Conservation (phyloP, 2,888 invertebrate species). For the Caenorhabditis sulstoni region DNA sequence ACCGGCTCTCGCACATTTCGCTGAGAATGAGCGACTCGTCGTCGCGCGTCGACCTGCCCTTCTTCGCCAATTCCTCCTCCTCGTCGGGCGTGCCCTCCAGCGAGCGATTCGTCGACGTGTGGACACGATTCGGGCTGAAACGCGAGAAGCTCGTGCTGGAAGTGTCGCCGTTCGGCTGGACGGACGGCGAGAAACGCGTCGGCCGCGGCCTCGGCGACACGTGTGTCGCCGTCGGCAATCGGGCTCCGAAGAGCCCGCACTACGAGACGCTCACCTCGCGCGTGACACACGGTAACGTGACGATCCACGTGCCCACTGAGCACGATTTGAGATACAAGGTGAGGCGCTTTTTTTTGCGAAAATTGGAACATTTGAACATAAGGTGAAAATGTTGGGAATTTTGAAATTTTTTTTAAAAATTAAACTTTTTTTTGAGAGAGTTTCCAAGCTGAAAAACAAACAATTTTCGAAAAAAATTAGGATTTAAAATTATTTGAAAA, state of each 20-base stretch:
- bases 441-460: no score
- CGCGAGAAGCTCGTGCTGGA: conserved; percentile 53
- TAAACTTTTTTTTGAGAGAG: no score
- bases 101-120: conserved; percentile 33
- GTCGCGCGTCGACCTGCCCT: conserved; percentile 28
- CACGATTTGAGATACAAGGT: conserved; percentile 48
- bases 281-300: conserved; percentile 6
- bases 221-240: conserved; percentile 38
- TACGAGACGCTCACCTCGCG: conserved; percentile 27
- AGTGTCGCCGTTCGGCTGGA: conserved; percentile 42
- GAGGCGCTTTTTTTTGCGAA: background rate
- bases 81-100: conserved; percentile 11
- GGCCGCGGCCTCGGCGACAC: background rate
- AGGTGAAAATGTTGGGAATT: no score
- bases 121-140: conserved; percentile 39
- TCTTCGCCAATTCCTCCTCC: conserved; percentile 24
- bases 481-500: no score
- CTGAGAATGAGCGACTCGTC: conserved; percentile 28
- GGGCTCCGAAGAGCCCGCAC: background rate
- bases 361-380: no score
- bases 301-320: conserved; percentile 24
- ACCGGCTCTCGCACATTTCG: conserved; percentile 37
- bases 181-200: no score
- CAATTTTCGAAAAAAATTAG: no score
- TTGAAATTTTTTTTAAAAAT: no score